Evolutionary conservation across 2,888 invertebrate species (phyloP), one percentile per base, ranked within the genome.

Genomic region (Eupithecia exiguata): DNA sequence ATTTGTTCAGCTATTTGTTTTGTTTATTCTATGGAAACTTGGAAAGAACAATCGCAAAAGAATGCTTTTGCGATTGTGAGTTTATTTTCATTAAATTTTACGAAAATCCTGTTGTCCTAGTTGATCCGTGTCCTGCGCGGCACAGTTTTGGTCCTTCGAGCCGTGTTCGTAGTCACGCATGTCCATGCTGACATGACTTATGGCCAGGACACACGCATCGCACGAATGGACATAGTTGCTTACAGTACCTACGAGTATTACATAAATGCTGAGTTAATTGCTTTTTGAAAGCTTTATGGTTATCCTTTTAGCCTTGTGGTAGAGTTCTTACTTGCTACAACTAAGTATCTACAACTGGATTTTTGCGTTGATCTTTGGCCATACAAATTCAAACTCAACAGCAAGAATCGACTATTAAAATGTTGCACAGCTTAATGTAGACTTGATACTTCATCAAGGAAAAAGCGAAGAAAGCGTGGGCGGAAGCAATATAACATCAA

Each of bases 151-250:
- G 66, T 66, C 40, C 66, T 66, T 66, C 66, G 40, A 21, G 66
- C 66, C 40, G 25, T 25, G 21, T 9, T 66, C 66, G 40, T 21
- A 16, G 38, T 66, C 66, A 66, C 66, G 66, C 66, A 66, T 38
- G 66, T n/a, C 36, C 40, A 18, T 62, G 16, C 35, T 68, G 68
- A 58, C 72, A 69, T 69, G 62, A 72, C 63, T 63, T 70, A 72
- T 68, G 36, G 65, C 65, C 43, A 66, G 61, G 69, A 74, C 71
- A 35, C 76, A 73, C 76, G 73, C 73, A 66, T 35, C 38, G 65
- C 12, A 76, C 68, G 46, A 70, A 46, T 21, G 62, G 73, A 71
- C 75, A 76, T 65, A 73, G 69, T 71, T 63, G 30, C 30, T 25
- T 25, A 61, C 30, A 14, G 16, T 61, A 30, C 1, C 30, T 30